Evolutionary conservation across 2,888 invertebrate species (phyloP).

Genomic region (Pherbina coryleti): DNA sequence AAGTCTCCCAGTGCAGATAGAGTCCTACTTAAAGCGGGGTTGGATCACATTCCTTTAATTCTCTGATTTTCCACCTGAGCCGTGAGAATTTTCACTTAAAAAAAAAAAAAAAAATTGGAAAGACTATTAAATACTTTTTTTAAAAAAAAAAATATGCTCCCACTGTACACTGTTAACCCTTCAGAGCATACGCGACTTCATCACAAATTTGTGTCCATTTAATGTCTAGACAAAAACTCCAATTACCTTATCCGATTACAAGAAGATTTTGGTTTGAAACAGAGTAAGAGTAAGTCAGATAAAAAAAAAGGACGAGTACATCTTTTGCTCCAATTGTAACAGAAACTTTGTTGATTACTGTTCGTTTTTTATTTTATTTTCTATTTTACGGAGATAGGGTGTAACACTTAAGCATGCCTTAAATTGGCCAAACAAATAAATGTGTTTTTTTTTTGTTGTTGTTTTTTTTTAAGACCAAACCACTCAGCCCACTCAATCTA

Average conservation of each 20-base stretch:
- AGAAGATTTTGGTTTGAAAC: constrained; percentile 61
- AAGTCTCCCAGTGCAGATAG: no score
- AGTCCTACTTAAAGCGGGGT: no score
- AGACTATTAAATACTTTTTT: not conserved
- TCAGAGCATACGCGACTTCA: not conserved
- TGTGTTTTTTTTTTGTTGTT: not conserved
- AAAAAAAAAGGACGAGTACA: constrained; percentile 43
- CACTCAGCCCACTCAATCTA: constrained; percentile 41
- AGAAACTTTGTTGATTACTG: constrained; percentile 50
- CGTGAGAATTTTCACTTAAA: no score
- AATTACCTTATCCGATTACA: constrained; percentile 69
- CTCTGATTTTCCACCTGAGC: no score
- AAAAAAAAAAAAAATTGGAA: not conserved
- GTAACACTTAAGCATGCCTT: constrained; percentile 57
- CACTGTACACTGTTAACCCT: not conserved
- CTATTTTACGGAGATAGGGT: constrained; percentile 25
- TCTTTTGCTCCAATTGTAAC: constrained; percentile 44
- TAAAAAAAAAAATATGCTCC: not conserved
- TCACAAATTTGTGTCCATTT: constrained; percentile 59
- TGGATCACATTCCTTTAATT: no score
- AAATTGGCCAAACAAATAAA: constrained; percentile 25
- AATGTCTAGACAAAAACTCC: constrained; percentile 69
- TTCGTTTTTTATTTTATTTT: constrained; percentile 39
- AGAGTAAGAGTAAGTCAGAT: constrained; percentile 46
- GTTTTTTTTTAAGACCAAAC: constrained; percentile 28